Percentiles rank a stretch among this genome's conserved stretches.
phyloP scores from a whole-genome alignment of 2,888 invertebrate genomes.

The Pteria penguin region DNA sequence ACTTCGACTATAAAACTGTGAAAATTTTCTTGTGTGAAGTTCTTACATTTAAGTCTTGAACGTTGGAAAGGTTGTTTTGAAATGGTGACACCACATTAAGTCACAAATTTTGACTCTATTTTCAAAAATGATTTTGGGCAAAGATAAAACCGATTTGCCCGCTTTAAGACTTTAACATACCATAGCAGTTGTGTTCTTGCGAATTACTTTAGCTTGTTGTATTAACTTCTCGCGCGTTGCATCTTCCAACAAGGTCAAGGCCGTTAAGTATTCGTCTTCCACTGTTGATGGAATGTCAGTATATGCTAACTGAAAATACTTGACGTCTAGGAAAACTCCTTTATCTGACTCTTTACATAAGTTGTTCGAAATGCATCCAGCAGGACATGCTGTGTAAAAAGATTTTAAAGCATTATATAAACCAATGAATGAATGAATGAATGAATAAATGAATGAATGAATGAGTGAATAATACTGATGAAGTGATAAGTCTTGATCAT shows the following conservation, averaged over 20 bases:
- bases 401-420: background rate
- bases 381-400: conserved; percentile 5
- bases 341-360: conserved; percentile 53
- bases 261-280: conserved; percentile 62
- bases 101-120: no score
- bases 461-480: no score
- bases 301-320: conserved; percentile 68
- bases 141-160: no score
- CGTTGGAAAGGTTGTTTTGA: no score
- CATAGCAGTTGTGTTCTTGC: conserved; percentile 66
- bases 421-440: background rate
- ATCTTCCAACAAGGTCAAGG: conserved; percentile 66
- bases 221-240: conserved; percentile 61
- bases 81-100: no score
- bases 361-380: conserved; percentile 29
- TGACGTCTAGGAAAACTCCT: conserved; percentile 67
- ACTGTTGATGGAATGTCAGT: conserved; percentile 65
- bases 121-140: no score
- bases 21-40: no score
- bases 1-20: no score
- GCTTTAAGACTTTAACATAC: no score
- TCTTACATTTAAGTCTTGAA: no score
- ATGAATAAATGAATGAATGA: no score
- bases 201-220: conserved; percentile 68
- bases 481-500: no score